Percentiles rank a stretch among this genome's conserved stretches.
Evolutionary conservation across 2,113 vertebrate genomes (phyloP).

Genomic region (Semnornis frantzii): DNA sequence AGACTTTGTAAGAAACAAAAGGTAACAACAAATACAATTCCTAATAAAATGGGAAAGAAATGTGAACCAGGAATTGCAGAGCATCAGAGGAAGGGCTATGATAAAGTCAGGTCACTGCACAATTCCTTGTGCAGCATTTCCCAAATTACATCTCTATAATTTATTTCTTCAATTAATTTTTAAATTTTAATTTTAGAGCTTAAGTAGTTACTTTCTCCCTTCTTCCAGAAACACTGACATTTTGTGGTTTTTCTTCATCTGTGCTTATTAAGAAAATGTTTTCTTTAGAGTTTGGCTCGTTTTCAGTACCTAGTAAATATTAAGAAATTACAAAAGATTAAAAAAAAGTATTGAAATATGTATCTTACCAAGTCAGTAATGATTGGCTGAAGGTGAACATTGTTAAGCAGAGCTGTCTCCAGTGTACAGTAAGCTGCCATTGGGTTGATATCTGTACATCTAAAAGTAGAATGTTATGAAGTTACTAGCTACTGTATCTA

Average conservation of each 20-base stretch:
- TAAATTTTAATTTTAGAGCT: not conserved
- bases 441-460: slow-evolving; percentile 92
- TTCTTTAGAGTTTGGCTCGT: not conserved
- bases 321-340: not conserved
- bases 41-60: not conserved
- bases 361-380: slow-evolving; percentile 89
- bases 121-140: not conserved
- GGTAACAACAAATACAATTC: not conserved
- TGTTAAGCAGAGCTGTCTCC: slow-evolving; percentile 84
- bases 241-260: not conserved
- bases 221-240: not conserved
- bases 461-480: slow-evolving; percentile 50
- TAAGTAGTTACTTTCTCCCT: not conserved
- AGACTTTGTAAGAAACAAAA: not conserved
- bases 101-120: not conserved
- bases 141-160: not conserved
- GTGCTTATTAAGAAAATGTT: not conserved
- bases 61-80: not conserved
- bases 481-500: not conserved
- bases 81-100: not conserved
- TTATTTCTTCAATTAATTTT: not conserved
- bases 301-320: not conserved
- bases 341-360: not conserved
- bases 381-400: slow-evolving; percentile 84
- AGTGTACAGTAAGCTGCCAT: slow-evolving; percentile 85